Evolutionary conservation across 2,888 invertebrate species (phyloP).

Genomic region (Pollenia angustigena): DNA sequence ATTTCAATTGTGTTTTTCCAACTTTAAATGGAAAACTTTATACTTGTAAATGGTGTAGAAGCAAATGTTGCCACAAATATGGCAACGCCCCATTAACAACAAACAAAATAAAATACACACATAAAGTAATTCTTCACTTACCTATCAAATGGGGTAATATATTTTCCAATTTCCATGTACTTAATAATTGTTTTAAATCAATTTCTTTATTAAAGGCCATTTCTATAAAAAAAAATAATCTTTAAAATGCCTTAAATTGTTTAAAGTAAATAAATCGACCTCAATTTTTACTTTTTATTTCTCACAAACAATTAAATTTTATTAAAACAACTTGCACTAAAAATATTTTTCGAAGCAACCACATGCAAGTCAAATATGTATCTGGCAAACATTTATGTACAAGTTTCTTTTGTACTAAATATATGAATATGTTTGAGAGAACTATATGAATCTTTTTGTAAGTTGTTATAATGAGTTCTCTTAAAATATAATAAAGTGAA

Average conservation of each 20-base stretch:
- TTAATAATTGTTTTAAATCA: slow-evolving; percentile 41
- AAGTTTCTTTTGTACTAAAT: slow-evolving; percentile 21
- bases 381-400: slow-evolving; percentile 15
- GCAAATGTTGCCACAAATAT: neutral
- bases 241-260: too few species aligned
- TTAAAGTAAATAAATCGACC: neutral
- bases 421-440: slow-evolving; percentile 44
- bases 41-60: neutral
- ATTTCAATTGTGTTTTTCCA: too few species aligned
- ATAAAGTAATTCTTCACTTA: slow-evolving; percentile 22
- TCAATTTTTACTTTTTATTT: neutral
- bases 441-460: neutral
- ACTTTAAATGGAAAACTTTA: too few species aligned
- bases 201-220: neutral
- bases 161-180: slow-evolving; percentile 56
- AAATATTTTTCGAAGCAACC: slow-evolving; percentile 6
- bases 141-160: slow-evolving; percentile 59
- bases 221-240: neutral
- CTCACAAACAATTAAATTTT: slow-evolving; percentile 6
- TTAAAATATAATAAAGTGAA: too few species aligned
- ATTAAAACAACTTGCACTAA: neutral
- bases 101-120: neutral
- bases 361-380: slow-evolving; percentile 2
- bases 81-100: neutral
- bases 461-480: too few species aligned